A percentile compares a stretch with the other conserved stretches of the same genome.
Evolutionary conservation across 2,113 vertebrate species (phyloP).

Genomic region (Brachypteracias leptosomus): DNA sequence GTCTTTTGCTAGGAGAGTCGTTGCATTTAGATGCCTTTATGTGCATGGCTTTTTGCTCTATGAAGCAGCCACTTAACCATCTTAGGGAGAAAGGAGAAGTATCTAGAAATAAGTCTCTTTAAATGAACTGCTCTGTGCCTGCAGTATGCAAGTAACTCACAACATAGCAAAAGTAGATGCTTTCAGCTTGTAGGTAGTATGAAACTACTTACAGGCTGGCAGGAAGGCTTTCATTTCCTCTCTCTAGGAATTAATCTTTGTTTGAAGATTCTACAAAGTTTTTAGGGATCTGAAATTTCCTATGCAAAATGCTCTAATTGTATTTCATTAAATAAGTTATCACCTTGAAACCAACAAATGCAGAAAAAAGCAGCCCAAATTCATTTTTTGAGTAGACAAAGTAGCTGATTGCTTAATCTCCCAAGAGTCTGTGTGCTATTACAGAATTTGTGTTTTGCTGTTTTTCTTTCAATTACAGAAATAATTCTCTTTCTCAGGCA

Average conservation of each 20-base stretch:
- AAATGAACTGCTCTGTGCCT: not conserved
- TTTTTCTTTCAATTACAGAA: constrained; percentile 31
- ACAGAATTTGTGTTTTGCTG: not conserved
- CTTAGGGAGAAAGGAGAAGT: not conserved
- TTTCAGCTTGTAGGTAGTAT: not conserved
- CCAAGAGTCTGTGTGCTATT: not conserved
- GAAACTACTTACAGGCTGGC: not conserved
- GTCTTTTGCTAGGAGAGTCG: not conserved
- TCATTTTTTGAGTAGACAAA: not conserved
- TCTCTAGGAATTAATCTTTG: not conserved
- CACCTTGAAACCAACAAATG: not conserved
- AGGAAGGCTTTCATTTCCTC: not conserved
- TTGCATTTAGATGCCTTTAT: not conserved
- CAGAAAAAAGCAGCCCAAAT: not conserved
- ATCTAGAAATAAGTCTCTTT: not conserved
- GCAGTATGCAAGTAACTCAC: not conserved
- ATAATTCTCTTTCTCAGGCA: not conserved
- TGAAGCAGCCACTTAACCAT: not conserved
- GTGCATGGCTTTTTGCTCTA: not conserved
- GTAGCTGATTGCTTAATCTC: too few species aligned
- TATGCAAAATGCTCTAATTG: not conserved
- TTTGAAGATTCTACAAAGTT: not conserved
- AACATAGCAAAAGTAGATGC: not conserved
- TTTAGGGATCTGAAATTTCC: not conserved
- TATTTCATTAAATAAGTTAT: not conserved